Base-by-base conservation (phyloP, 2,888 invertebrate species). In the Tribolium freemani region DNA sequence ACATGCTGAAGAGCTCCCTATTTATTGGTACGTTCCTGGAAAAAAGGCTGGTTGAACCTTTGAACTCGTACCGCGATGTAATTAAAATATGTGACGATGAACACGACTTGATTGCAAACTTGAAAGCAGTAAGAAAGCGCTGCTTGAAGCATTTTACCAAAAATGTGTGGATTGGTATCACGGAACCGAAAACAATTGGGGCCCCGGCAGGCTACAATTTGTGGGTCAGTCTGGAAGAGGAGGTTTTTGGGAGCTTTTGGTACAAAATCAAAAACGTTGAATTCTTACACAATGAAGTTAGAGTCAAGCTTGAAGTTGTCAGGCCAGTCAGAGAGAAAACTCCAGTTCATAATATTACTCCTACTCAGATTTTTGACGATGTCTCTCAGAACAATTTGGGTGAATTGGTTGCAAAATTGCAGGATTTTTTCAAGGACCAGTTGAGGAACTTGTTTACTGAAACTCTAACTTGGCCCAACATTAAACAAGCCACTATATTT, bases 191-290 rank as follows among this genome's bases (percentile, higher is more conserved):
- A 3, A 80, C 75, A 5, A 63, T 79, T 50, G 85, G 83, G 10
- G 83, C 80, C 13, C 85, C 83, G 5, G 78, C 78, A 9, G 89
- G 90, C 2, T 85, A 90, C 9, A 90, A 89, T 76, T 77, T 93
- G 44, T 92, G 91, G 90, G 90, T 90, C 0, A 90, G 90, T 82
- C 87, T 92, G 46, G 79, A 82, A 1, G 88, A 90, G 77, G 86
- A 90, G 81, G 89, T 92, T 0, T 90, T 92, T 77, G 92, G 92
- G 0, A 87, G 88, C n/a, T 92, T 91, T 81, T 92, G 91, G 91
- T 93, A 91, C 81, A 89, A 89, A 86, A 89, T 93, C 1, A 90
- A 88, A 83, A 88, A 87, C 64, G 80, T 93, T 2, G 89, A 88
- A 70, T 91, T 91, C 77, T 87, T 88, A 72, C 84, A 87, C 13